phyloP scores from a whole-genome alignment of 2,797 vertebrate species.

The Silurus aristotelis region DNA sequence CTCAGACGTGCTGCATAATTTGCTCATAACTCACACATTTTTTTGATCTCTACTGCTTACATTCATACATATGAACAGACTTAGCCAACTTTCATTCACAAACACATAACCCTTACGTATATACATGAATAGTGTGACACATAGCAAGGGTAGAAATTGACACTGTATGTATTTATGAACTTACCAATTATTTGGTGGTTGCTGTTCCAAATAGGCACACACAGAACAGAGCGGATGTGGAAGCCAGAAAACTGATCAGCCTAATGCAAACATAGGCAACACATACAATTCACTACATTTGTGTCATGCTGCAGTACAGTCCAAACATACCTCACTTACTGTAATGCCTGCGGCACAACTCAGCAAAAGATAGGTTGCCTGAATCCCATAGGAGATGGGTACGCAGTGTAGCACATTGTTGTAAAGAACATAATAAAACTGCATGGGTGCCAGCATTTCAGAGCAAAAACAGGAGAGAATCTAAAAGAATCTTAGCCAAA shows the following conservation, averaged over 20 bases:
- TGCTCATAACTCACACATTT: constrained; percentile 42
- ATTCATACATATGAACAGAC: constrained; percentile 57
- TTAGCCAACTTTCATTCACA: constrained; percentile 43
- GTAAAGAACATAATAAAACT: constrained; percentile 11
- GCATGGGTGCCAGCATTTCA: constrained; percentile 20
- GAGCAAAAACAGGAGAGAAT: constrained; percentile 33
- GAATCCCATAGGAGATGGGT: constrained; percentile 11
- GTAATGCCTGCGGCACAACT: constrained; percentile 13
- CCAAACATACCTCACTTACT: constrained; percentile 16
- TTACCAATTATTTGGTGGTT: constrained; percentile 99
- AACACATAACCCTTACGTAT: not conserved
- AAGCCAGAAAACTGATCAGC: constrained; percentile 98
- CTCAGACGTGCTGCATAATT: constrained; percentile 38
- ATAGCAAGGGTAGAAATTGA: not conserved
- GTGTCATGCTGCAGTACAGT: constrained; percentile 9
- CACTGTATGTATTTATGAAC: constrained; percentile 51
- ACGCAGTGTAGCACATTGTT: not conserved
- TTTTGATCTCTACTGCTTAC: not conserved
- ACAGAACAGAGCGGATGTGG: constrained; percentile 96
- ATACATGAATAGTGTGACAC: not conserved
- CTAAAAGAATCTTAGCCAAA: constrained; percentile 39
- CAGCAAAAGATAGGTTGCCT: constrained; percentile 31
- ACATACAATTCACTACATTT: constrained; percentile 11
- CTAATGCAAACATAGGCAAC: constrained; percentile 67
- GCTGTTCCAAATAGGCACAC: constrained; percentile 99